Evolutionary conservation across 2,888 invertebrate species (phyloP).

Genomic region (Elegia similella): DNA sequence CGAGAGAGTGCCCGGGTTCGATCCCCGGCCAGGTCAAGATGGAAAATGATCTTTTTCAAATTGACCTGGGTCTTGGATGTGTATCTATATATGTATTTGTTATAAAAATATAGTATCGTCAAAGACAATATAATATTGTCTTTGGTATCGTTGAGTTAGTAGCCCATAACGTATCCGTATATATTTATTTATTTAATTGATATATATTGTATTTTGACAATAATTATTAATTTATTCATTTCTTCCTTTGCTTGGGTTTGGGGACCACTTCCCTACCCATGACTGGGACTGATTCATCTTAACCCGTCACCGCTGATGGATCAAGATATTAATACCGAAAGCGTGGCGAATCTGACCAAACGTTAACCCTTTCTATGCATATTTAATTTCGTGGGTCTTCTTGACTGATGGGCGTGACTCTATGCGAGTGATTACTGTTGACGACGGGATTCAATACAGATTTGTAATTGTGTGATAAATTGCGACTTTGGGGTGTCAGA

Average conservation of each 20-base stretch:
- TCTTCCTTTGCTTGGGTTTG: conserved; percentile 26
- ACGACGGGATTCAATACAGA: conserved; percentile 30
- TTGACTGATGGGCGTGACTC: conserved; percentile 55
- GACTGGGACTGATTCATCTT: conserved; percentile 70
- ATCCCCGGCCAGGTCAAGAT: too few relatives aligned
- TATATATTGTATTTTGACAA: too few relatives aligned
- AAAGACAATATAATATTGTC: too few relatives aligned
- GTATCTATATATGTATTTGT: too few relatives aligned
- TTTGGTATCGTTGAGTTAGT: too few relatives aligned
- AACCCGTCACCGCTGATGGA: conserved; percentile 77
- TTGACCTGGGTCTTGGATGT: too few relatives aligned
- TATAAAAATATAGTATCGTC: too few relatives aligned
- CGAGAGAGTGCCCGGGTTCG: too few relatives aligned
- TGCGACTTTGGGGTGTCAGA: conserved; percentile 7
- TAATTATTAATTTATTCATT: background rate
- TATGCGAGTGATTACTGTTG: conserved; percentile 38
- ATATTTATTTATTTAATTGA: too few relatives aligned
- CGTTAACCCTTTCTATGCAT: conserved; percentile 72
- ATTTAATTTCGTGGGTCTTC: conserved; percentile 58
- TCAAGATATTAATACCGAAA: conserved; percentile 79
- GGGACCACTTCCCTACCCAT: conserved; percentile 48
- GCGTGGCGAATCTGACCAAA: conserved; percentile 77
- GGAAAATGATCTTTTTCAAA: too few relatives aligned
- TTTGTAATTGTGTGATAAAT: conserved; percentile 20
- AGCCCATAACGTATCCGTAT: too few relatives aligned